These are phyloP conservation scores for Ditylenchus weischeri DNA, from an alignment of 2,888 invertebrate genomes.

Conservation along the genomic window DNA sequence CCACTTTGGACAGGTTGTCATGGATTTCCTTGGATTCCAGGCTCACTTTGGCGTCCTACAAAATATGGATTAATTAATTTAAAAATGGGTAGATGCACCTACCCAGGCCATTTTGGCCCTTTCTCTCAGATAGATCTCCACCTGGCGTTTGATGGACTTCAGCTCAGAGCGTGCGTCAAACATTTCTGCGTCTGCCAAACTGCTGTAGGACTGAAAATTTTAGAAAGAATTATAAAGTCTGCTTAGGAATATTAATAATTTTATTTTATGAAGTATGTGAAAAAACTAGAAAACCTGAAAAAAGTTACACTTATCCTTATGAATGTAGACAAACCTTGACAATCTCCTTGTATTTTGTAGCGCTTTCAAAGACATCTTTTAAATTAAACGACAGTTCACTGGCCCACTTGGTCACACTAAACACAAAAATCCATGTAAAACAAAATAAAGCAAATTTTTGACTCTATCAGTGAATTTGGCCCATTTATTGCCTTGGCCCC, in stretches of 20 bases:
- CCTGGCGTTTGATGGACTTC: slow-evolving; percentile 43
- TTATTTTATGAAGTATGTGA: neutral
- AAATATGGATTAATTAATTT: slow-evolving; percentile 8
- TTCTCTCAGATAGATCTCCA: slow-evolving; percentile 51
- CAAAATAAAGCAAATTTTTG: too few species aligned
- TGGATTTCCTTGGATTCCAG: slow-evolving; percentile 46
- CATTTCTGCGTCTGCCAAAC: slow-evolving; percentile 47
- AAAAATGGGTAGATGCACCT: slow-evolving; percentile 9
- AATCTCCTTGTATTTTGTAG: slow-evolving; percentile 48
- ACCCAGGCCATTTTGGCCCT: slow-evolving; percentile 54
- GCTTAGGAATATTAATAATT: neutral
- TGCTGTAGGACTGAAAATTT: slow-evolving; percentile 3
- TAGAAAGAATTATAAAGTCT: slow-evolving; percentile 13
- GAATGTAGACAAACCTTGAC: slow-evolving; percentile 31
- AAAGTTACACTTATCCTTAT: too few species aligned
- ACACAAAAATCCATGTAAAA: neutral
- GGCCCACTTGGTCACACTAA: slow-evolving; percentile 36
- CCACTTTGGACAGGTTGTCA: slow-evolving; percentile 26
- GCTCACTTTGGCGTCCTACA: slow-evolving; percentile 52
- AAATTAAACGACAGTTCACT: slow-evolving; percentile 31
- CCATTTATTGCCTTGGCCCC: too few species aligned
- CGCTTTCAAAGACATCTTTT: slow-evolving; percentile 30
- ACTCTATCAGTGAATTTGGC: too few species aligned
- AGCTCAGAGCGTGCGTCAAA: slow-evolving; percentile 53
- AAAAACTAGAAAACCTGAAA: neutral